These are phyloP conservation scores for Peromyscus polionotus DNA, from an alignment of 2,113 vertebrate species.

Conservation along the genomic window DNA sequence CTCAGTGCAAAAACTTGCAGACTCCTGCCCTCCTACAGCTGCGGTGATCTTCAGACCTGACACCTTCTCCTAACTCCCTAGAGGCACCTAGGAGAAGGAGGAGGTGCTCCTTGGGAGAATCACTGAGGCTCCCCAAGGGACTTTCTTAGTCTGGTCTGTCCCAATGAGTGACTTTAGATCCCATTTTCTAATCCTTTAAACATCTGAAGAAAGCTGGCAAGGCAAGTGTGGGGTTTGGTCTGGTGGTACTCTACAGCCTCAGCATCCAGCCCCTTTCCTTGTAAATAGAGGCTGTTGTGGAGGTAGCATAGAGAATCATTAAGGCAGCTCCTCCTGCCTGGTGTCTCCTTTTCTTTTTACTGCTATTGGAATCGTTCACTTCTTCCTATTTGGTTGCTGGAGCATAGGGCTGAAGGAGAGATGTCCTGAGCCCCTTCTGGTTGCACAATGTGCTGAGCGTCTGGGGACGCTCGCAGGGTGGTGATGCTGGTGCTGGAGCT, in stretches of 20 bases:
- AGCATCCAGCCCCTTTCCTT: background rate
- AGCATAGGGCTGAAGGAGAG: background rate
- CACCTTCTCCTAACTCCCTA: background rate
- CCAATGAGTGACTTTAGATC: background rate
- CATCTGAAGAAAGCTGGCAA: background rate
- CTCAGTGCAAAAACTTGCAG: background rate
- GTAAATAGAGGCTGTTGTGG: background rate
- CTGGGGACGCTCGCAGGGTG: background rate
- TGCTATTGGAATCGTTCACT: background rate
- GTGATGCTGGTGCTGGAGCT: rapidly evolving
- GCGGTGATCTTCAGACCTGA: background rate
- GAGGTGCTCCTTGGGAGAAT: background rate
- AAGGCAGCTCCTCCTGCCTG: background rate
- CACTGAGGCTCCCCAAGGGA: background rate
- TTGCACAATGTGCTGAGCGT: background rate
- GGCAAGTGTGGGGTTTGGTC: too few relatives aligned
- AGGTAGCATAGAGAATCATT: background rate
- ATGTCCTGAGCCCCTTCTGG: background rate
- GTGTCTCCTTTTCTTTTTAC: background rate
- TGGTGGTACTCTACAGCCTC: background rate
- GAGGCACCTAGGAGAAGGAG: background rate
- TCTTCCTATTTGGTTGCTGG: background rate
- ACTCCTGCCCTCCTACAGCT: background rate
- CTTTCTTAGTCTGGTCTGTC: background rate
- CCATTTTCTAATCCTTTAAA: background rate